phyloP scores from a whole-genome alignment of 1,140 invertebrate species.

The Papilio machaon region DNA sequence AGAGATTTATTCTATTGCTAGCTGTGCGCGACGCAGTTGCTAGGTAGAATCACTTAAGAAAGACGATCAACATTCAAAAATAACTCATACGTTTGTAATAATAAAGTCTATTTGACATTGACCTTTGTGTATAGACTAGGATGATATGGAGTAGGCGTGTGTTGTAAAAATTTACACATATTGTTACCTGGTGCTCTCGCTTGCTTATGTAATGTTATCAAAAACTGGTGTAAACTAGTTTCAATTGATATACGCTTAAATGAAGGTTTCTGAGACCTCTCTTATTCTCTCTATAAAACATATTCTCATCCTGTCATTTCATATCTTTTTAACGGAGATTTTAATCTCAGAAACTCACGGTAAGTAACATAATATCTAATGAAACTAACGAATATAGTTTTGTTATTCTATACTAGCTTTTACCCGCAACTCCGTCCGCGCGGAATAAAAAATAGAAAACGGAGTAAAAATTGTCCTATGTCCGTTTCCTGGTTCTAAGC shows the following conservation, averaged over 20 bases:
- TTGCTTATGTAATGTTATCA: background rate
- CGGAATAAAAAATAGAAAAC: no score
- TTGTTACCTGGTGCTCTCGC: background rate
- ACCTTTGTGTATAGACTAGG: background rate
- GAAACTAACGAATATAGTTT: no score
- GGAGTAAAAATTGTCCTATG: no score
- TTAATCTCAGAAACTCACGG: no score
- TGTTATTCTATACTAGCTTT: no score
- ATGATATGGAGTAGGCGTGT: background rate
- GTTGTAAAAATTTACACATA: background rate
- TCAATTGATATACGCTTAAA: background rate
- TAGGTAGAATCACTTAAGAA: background rate
- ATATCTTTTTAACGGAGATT: no score
- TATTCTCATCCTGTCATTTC: no score
- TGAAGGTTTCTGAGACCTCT: no score
- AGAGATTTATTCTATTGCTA: background rate
- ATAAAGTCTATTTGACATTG: slow-evolving; percentile 17
- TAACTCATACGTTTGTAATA: background rate
- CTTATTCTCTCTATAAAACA: no score
- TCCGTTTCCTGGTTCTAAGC: no score
- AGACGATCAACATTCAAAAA: background rate
- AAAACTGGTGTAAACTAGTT: slow-evolving; percentile 6
- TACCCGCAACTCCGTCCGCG: no score
- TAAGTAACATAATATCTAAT: no score
- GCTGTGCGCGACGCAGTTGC: slow-evolving; percentile 14